Evolutionary conservation across 2,113 vertebrate genomes (phyloP).

Genomic region (Neotragus pygmaeus): DNA sequence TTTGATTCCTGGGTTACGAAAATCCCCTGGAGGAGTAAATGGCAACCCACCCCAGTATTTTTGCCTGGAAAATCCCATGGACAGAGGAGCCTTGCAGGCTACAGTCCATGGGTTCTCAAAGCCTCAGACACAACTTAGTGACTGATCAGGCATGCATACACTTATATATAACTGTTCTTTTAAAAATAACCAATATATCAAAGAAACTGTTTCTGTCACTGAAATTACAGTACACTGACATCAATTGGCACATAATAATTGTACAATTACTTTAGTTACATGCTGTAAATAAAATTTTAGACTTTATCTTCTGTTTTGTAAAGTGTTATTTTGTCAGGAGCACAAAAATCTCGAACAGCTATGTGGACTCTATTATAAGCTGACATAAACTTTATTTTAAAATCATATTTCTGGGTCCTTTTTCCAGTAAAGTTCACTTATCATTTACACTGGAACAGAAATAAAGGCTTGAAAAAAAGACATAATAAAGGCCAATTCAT

Average conservation of each 20-base stretch:
- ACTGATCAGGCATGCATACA: not conserved
- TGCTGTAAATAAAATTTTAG: not conserved
- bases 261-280: not conserved
- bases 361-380: not conserved
- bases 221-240: not conserved
- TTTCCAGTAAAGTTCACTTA: constrained; percentile 46
- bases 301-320: constrained; percentile 28
- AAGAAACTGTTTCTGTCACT: constrained; percentile 30
- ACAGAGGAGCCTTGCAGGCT: not conserved
- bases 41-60: not conserved
- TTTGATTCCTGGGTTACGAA: not conserved
- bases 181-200: not conserved
- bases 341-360: not conserved
- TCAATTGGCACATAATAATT: not conserved
- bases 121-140: not conserved
- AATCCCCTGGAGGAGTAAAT: not conserved
- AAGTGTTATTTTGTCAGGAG: constrained; percentile 47
- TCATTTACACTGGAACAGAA: constrained; percentile 52
- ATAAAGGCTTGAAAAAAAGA: constrained; percentile 46
- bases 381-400: constrained; percentile 52
- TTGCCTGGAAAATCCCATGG: not conserved
- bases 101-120: not conserved
- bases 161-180: constrained; percentile 27
- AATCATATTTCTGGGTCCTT: constrained; percentile 44
- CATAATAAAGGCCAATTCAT: constrained; percentile 9